These are phyloP conservation scores for Toxotes lorentzi DNA, from an alignment of 2,797 vertebrate genomes.

Conservation along the genomic window DNA sequence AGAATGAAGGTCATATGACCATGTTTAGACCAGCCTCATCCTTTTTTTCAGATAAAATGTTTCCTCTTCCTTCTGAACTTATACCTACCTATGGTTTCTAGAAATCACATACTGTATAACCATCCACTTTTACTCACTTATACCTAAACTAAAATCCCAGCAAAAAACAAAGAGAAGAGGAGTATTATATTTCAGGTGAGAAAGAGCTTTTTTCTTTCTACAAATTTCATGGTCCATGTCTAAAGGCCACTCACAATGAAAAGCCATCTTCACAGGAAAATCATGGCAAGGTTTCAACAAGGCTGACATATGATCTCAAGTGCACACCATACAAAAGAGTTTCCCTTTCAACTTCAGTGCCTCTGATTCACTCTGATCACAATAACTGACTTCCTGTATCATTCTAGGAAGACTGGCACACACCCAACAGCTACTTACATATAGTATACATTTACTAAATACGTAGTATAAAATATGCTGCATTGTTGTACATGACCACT, in stretches of 20 bases:
- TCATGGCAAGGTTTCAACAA: neutral
- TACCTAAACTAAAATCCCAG: too few relatives aligned
- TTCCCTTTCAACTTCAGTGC: neutral
- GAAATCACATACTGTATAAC: neutral
- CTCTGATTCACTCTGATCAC: neutral
- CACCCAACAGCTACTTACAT: neutral
- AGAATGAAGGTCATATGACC: neutral
- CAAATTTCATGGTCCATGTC: neutral
- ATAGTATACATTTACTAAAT: too few relatives aligned
- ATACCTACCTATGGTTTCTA: neutral
- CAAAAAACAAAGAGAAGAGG: too few relatives aligned
- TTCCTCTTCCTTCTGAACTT: neutral
- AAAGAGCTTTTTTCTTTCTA: neutral
- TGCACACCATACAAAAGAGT: neutral
- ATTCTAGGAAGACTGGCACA: neutral
- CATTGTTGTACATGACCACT: too few relatives aligned
- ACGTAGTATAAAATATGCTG: too few relatives aligned
- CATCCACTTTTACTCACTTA: neutral
- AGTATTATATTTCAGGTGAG: too few relatives aligned
- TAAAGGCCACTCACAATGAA: neutral
- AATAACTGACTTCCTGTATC: neutral
- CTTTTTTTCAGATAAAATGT: too few relatives aligned
- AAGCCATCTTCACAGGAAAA: neutral
- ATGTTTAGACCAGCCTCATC: neutral
- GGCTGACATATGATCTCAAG: neutral